phyloP scores from a whole-genome alignment of 2,888 invertebrate genomes.

The Hermaeophaga mercurialis region DNA sequence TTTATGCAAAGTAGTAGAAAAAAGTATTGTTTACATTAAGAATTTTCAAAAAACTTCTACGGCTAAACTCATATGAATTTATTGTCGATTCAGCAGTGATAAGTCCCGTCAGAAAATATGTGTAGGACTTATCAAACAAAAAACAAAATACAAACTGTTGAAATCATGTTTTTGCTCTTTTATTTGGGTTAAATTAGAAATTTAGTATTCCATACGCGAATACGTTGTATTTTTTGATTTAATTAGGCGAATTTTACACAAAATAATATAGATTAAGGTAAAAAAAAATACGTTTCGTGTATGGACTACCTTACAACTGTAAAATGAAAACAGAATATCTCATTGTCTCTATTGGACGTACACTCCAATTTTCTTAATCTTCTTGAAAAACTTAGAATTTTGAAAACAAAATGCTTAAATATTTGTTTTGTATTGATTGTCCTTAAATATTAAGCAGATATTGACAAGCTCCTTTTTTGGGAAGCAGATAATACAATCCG shows the following conservation, averaged over 20 bases:
- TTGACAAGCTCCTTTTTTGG: slow-evolving; percentile 27
- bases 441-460: slow-evolving; percentile 42
- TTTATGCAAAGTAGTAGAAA: no score
- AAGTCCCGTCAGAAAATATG: neutral
- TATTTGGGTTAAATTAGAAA: neutral
- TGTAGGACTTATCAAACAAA: slow-evolving; percentile 1
- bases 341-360: neutral
- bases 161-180: slow-evolving; percentile 4
- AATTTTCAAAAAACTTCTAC: slow-evolving; percentile 3
- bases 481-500: slow-evolving; percentile 24
- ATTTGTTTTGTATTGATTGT: slow-evolving; percentile 42
- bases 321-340: neutral
- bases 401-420: slow-evolving; percentile 15
- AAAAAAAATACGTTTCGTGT: neutral
- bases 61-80: slow-evolving; percentile 4
- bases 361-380: neutral
- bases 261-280: no score
- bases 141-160: slow-evolving; percentile 1
- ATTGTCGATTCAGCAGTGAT: slow-evolving; percentile 12
- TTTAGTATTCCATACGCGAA: neutral
- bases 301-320: neutral
- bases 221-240: neutral
- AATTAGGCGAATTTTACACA: slow-evolving; percentile 4
- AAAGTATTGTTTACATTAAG: no score
- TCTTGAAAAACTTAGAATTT: slow-evolving; percentile 10